Evolutionary conservation across 2,888 invertebrate genomes (phyloP).

Genomic region (Brachynemurus nebulosus): DNA sequence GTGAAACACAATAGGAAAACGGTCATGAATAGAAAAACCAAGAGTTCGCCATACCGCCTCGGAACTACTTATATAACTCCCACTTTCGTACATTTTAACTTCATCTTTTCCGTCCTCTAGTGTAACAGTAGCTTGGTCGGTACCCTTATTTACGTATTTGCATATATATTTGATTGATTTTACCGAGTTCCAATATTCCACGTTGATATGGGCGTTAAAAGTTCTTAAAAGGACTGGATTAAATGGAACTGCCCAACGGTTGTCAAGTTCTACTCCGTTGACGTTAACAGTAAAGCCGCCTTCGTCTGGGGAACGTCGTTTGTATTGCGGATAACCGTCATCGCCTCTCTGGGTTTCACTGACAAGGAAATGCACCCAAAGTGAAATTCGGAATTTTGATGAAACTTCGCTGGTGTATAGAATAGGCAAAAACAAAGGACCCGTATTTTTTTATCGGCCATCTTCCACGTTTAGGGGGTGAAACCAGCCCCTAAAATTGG

Average conservation of each 20-base stretch:
- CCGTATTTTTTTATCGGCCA: too few relatives aligned
- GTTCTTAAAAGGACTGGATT: constrained; percentile 3
- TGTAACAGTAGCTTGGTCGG: constrained; percentile 2
- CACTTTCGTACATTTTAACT: neutral
- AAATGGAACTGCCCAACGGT: constrained; percentile 8
- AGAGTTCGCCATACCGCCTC: constrained; percentile 5
- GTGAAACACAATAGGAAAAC: constrained; percentile 3
- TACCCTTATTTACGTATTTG: constrained; percentile 4
- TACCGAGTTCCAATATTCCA: constrained; percentile 6
- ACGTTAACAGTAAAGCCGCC: constrained; percentile 2
- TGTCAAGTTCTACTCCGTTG: constrained; percentile 5
- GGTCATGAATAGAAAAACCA: constrained; percentile 4
- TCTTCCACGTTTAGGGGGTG: too few relatives aligned
- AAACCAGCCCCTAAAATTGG: too few relatives aligned
- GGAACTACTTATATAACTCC: constrained; percentile 7
- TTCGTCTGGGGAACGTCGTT: constrained; percentile 14
- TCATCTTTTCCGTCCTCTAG: constrained; percentile 1
- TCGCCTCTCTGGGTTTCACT: constrained; percentile 22
- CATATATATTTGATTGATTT: constrained; percentile 4
- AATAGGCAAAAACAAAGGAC: too few relatives aligned
- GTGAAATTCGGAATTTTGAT: too few relatives aligned
- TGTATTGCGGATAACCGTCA: constrained; percentile 25
- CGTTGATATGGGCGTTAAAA: constrained; percentile 5
- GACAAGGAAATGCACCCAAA: too few relatives aligned
- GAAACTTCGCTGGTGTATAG: too few relatives aligned